Conservation (phyloP, 2,797 vertebrate species). For the Babyrousa celebensis region DNA sequence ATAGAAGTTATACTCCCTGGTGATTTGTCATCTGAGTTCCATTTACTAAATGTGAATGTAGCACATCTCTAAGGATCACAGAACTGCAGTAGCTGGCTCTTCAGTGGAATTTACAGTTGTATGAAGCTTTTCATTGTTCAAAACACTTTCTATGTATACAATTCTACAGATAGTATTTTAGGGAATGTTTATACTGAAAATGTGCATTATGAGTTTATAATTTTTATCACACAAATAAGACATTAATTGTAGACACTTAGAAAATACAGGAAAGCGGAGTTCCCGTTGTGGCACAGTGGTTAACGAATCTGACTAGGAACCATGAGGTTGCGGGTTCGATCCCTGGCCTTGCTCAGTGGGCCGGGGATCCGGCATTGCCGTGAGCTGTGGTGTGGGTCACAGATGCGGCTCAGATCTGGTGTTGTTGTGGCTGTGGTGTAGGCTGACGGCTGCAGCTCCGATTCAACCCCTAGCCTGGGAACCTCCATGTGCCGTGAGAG, state of each 20-base stretch:
- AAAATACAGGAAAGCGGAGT: not conserved
- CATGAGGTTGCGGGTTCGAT: too few species aligned
- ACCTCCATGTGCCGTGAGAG: too few species aligned
- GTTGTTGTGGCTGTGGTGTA: too few species aligned
- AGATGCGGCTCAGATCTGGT: too few species aligned
- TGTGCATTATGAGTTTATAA: not conserved
- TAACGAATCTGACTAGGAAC: too few species aligned
- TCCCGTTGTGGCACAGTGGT: too few species aligned
- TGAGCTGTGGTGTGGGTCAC: too few species aligned
- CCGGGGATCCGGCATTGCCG: too few species aligned
- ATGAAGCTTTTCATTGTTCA: not conserved
- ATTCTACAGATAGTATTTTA: not conserved
- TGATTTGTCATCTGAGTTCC: not conserved
- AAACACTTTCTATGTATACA: not conserved
- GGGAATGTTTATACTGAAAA: not conserved
- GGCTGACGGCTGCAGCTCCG: too few species aligned
- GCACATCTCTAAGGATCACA: not conserved
- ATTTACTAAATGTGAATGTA: not conserved
- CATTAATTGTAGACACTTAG: not conserved
- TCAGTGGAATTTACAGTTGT: not conserved
- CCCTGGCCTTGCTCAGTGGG: too few species aligned
- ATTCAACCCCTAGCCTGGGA: too few species aligned
- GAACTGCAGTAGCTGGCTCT: not conserved
- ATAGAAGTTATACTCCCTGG: not conserved
- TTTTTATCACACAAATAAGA: not conserved